Evolutionary conservation across 2,797 vertebrate genomes (phyloP).

Genomic region (Xyrichtys novacula): DNA sequence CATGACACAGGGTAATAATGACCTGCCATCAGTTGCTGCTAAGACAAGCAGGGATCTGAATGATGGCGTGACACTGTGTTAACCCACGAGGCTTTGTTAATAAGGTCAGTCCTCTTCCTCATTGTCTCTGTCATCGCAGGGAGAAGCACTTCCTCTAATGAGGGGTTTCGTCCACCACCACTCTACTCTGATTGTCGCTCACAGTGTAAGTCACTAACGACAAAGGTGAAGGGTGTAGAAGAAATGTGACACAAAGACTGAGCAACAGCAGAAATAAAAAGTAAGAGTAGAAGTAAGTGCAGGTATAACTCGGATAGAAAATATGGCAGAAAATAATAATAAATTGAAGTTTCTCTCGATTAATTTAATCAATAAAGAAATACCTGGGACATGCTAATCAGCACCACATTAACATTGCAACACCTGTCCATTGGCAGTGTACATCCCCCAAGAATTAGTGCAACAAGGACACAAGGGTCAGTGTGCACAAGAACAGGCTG

Average conservation of each 20-base stretch:
- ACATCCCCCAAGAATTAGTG: too few species aligned
- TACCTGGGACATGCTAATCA: not conserved
- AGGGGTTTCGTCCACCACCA: conserved; percentile 36
- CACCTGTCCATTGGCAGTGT: too few species aligned
- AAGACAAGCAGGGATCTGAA: conserved; percentile 37
- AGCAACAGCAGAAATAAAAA: not conserved
- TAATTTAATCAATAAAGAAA: not conserved
- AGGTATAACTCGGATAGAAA: not conserved
- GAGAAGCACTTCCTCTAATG: conserved; percentile 52
- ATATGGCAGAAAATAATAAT: not conserved
- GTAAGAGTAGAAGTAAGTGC: too few species aligned
- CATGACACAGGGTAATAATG: conserved; percentile 22
- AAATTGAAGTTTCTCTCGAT: not conserved
- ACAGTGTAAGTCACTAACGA: conserved; percentile 16
- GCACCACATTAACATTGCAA: not conserved
- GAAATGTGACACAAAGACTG: not conserved
- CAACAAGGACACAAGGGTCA: too few species aligned
- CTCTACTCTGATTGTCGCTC: conserved; percentile 22
- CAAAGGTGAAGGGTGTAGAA: conserved; percentile 8
- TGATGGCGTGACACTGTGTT: conserved; percentile 25
- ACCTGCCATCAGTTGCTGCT: conserved; percentile 6
- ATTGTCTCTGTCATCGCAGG: not conserved
- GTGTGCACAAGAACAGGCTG: too few species aligned
- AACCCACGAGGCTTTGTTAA: conserved; percentile 42
- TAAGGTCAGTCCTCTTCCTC: conserved; percentile 47